Base-by-base conservation (phyloP, 2,113 vertebrate genomes). In the Passer domesticus region DNA sequence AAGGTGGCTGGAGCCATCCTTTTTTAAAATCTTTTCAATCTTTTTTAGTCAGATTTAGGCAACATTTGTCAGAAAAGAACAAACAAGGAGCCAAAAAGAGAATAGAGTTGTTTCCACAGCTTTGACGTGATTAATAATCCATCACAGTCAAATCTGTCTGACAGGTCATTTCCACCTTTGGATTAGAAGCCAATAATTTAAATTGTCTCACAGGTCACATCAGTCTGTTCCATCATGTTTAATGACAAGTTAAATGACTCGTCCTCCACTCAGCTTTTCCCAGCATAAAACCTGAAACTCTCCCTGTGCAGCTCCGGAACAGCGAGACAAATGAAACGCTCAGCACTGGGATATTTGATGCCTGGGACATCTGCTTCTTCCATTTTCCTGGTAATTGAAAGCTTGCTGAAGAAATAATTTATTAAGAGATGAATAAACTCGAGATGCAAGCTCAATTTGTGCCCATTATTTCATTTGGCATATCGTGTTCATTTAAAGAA, bases 311-410 rank as follows among this genome's bases (percentile, higher is more conserved):
- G 75, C 75, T 47, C 60, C 14, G 2, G 50, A 87, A 23, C 77
- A 89, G 89, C 2, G 6, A 93, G 89, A 83, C 76, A 81, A 93
- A 96, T 49, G 55, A 74, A 93, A 89, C 5, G 4, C 83, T 75
- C 41, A 2, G 35, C 5, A 6, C 73, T 43, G 80, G 73, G 88
- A 78, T 93, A 95, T 84, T 39, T 78, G 93, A 93, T 81, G 92
- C 89, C 77, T 0, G 1, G 87, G 80, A 92, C 83, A 93, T 76
- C 89, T 83, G 88, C 73, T 89, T 30, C 93, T 90, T 89, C 94
- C 60, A 83, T 84, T 95, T 93, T 72, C 73, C 94, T 91, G 58
- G 52, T 95, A 95, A 97, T 89, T 95, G 92, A 96, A 95, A 94
- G 93, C 90, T 81, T 86, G 68, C 37, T 13, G 11, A 74, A 66